Percentiles rank a stretch among this genome's conserved stretches.
These are phyloP conservation scores for Sipha maydis DNA, from an alignment of 2,888 invertebrate species.

Conservation along the genomic window DNA sequence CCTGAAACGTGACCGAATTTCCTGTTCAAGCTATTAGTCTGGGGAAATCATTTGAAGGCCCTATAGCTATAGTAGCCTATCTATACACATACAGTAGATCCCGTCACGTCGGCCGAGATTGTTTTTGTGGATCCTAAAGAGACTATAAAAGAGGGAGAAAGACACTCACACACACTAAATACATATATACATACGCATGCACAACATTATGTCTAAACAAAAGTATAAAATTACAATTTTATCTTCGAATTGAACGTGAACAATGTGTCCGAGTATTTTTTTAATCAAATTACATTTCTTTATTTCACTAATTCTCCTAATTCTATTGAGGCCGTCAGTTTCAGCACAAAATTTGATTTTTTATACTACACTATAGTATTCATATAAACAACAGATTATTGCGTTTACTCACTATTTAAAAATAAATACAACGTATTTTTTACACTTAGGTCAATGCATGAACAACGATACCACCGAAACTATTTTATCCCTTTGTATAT, in stretches of 20 bases:
- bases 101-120: conserved; percentile 51
- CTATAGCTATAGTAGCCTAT: background rate
- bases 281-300: background rate
- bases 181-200: background rate
- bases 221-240: conserved; percentile 12
- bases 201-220: background rate
- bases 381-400: background rate
- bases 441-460: background rate
- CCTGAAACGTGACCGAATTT: conserved; percentile 57
- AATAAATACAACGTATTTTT: background rate
- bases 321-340: background rate
- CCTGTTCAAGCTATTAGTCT: conserved; percentile 35
- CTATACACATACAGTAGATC: background rate
- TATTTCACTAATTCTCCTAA: background rate
- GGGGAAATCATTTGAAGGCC: conserved; percentile 41
- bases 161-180: no score
- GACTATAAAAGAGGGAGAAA: background rate
- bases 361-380: background rate
- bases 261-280: background rate
- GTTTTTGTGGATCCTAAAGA: conserved; percentile 11
- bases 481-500: background rate
- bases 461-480: background rate
- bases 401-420: background rate
- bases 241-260: background rate
- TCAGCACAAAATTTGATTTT: background rate